Conservation (phyloP, 2,797 vertebrate genomes). For the Varecia variegata region DNA sequence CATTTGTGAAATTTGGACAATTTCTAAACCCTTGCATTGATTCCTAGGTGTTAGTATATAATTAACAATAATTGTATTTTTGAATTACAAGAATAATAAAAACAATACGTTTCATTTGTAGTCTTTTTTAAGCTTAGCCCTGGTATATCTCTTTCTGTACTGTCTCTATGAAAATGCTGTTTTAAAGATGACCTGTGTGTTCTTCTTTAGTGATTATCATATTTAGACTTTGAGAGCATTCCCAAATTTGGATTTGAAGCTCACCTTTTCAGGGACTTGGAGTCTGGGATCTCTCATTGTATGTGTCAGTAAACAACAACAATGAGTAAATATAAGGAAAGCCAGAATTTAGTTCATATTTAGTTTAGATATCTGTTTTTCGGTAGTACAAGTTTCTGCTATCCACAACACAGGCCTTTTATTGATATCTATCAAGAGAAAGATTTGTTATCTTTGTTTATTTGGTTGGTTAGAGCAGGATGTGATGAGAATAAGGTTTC, state of each 20-base stretch:
- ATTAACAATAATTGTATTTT: not conserved
- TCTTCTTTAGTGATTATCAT: slow-evolving; percentile 1
- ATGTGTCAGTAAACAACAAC: slow-evolving; percentile 11
- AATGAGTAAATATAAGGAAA: slow-evolving; percentile 6
- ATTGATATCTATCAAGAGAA: not conserved
- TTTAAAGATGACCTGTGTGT: slow-evolving; percentile 10
- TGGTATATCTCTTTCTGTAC: not conserved
- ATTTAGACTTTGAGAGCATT: not conserved
- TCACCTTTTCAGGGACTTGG: slow-evolving; percentile 12
- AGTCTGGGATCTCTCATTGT: not conserved
- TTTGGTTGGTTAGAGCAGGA: slow-evolving; percentile 9
- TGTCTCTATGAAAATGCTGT: not conserved
- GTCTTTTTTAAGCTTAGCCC: slow-evolving; percentile 7
- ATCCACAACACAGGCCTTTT: not conserved
- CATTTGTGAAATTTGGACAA: slow-evolving; percentile 30
- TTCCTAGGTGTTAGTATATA: not conserved
- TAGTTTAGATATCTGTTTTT: slow-evolving; percentile 8
- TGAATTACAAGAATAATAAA: slow-evolving; percentile 27
- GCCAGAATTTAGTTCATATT: slow-evolving; percentile 25
- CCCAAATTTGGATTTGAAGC: not conserved
- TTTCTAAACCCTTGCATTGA: slow-evolving; percentile 14
- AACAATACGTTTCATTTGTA: not conserved
- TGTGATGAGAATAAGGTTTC: not conserved
- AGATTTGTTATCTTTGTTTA: slow-evolving; percentile 2
- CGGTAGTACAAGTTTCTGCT: not conserved